Conservation (phyloP, 2,888 invertebrate species). For the Helicoverpa assulta region DNA sequence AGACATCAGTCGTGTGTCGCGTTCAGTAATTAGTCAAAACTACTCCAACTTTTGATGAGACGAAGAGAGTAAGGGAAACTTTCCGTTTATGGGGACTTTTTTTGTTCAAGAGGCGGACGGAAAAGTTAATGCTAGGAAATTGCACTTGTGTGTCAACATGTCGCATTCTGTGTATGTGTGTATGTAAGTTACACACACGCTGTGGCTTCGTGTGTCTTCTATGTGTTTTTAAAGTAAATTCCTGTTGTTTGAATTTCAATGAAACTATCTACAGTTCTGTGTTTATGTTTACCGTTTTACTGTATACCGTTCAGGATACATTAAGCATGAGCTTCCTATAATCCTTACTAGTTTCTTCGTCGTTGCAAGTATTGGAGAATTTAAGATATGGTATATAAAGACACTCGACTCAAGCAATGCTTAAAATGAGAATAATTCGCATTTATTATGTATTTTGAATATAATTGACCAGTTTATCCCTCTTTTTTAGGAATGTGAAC, state of each 20-base stretch:
- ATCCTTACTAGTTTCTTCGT: neutral
- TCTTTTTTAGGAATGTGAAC: neutral
- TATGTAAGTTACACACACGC: neutral
- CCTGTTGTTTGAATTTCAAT: neutral
- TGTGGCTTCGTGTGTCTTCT: neutral
- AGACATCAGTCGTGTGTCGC: constrained; percentile 71
- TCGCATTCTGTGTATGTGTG: neutral
- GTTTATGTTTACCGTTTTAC: too few relatives aligned
- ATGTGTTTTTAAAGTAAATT: constrained; percentile 1
- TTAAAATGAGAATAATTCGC: too few relatives aligned
- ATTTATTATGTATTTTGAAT: too few relatives aligned
- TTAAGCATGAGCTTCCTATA: neutral
- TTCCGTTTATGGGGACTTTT: constrained; percentile 52
- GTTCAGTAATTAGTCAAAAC: constrained; percentile 74
- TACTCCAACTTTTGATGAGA: constrained; percentile 75
- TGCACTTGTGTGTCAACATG: constrained; percentile 16
- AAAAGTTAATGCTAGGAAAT: constrained; percentile 50
- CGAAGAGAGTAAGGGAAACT: constrained; percentile 57
- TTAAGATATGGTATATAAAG: too few relatives aligned
- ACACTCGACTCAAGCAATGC: too few relatives aligned
- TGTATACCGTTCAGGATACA: neutral
- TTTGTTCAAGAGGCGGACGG: constrained; percentile 45
- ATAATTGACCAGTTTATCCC: too few relatives aligned
- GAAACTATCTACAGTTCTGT: too few relatives aligned
- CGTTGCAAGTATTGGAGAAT: neutral